Evolutionary conservation across 1,140 invertebrate species (phyloP), one percentile per base, ranked within the genome.

Genomic region (Ganaspis sp.): DNA sequence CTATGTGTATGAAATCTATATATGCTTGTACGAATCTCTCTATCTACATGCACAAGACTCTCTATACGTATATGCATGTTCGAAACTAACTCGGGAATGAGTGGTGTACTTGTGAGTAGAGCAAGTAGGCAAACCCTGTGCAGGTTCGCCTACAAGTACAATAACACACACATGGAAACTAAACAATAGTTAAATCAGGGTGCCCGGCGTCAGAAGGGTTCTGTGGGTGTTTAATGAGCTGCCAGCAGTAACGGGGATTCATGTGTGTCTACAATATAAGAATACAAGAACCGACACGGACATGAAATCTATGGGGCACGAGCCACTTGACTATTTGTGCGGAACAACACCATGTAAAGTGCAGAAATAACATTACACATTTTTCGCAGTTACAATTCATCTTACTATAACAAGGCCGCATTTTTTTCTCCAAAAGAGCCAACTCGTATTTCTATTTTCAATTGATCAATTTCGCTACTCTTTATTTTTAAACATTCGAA

Each of bases 141-240:
- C 38, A 42, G 23, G 15, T 42, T 72, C 37, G n/a, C 23, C 11
- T 69, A 21, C 15, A 26, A 9, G 38, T 23, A 45, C 38, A 72
- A 21, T 17, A n/a, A 34, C 54, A 12, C 69, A 58, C 69, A 82
- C 81, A 75, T 17, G 40, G 37, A 34, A 45, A 72, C 83, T 87
- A 87, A 87, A 89, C 87, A 89, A 89, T 89, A 87, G 88, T 86
- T 87, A 90, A 90, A 90, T 90, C 87, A 89, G 87, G 83, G 81
- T 85, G 82, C 82, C 79, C 81, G 85, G 79, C 73, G 84, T 73
- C 72, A 77, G 78, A 84, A 86, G 86, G 85, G 83, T 85, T 80
- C 87, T 87, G 89, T 88, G 90, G 89, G 89, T 89, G 89, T 91
- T 91, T 91, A 91, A 91, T 91, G 90, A 91, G 90, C 88, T 89